phyloP scores from a whole-genome alignment of 2,113 vertebrate species.

The Scalopus aquaticus region DNA sequence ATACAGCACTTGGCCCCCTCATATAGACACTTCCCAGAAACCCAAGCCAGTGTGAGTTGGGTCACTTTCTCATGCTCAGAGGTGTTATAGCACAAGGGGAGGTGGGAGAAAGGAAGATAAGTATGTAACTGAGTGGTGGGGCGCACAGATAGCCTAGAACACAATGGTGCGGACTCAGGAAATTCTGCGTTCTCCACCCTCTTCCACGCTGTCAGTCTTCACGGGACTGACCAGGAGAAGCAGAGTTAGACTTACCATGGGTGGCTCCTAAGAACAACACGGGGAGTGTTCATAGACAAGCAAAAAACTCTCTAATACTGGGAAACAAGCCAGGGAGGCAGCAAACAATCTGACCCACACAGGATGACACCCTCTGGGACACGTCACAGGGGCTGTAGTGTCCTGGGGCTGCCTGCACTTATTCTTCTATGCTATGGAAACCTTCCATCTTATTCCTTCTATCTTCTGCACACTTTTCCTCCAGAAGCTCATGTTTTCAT shows the following conservation, averaged over 20 bases:
- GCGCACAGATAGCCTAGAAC: neutral
- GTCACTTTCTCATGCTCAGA: neutral
- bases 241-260: neutral
- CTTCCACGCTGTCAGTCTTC: neutral
- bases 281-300: neutral
- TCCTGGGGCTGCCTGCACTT: neutral
- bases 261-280: neutral
- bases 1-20: neutral
- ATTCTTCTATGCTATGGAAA: too few species aligned
- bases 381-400: neutral
- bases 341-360: neutral
- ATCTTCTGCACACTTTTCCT: neutral
- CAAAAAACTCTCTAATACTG: neutral
- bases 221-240: neutral
- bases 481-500: neutral
- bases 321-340: neutral
- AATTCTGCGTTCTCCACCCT: too few species aligned
- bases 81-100: neutral
- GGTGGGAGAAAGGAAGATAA: neutral
- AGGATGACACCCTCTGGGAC: neutral
- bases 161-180: neutral
- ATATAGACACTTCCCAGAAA: neutral
- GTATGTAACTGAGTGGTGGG: too few species aligned
- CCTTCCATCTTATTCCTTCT: neutral
- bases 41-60: neutral